Base-by-base conservation (phyloP, 2,888 invertebrate species). In the Ceriagrion tenellum region DNA sequence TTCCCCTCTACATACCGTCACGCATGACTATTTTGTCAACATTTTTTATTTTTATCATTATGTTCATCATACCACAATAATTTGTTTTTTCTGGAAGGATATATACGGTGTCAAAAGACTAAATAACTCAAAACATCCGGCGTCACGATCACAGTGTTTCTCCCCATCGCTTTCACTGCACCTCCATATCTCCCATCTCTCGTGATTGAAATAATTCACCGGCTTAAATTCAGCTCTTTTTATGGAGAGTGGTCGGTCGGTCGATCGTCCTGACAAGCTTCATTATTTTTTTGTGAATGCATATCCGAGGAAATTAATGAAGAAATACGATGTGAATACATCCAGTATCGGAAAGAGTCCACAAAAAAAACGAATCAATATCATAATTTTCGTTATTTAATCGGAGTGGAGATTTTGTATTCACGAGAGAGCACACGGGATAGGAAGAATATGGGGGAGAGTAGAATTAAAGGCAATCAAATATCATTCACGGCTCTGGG, bases 381-480 rank as follows among this genome's bases (percentile, higher is more conserved):
- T 81, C 4, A 18, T 81, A 35, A 81, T 81, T 35, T 81, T 81
- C 35, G 81, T 81, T 35, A 81, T 81, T 81, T 81, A 81, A 81
- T 81, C 35, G 81, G 13, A 81, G 35, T 81, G 0, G 81, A 35
- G 81, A 81, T 81, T 81, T 81, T 81, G n/a, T 81, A 81, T 81
- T 81, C 81, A 81, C 81, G 35, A 20, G 69, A 69, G 69, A n/a
- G 12, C 69, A 69, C 69, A 30, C 0, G 30, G 81, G 59, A 59
- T 1, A 35, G 81, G 81, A 16, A 35, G 81, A 16, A 13, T 0
- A 13, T 35, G 13, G 81, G 74, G 35, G 74, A 10, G 30, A 35
- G 69, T 69, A 47, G 81, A 81, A 81, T 81, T 81, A 81, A 69
- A 35, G 81, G 81, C 81, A 81, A 81, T 81, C 81, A 81, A 81